Evolutionary conservation across 2,113 vertebrate genomes (phyloP).

Genomic region (Bubo scandiacus): DNA sequence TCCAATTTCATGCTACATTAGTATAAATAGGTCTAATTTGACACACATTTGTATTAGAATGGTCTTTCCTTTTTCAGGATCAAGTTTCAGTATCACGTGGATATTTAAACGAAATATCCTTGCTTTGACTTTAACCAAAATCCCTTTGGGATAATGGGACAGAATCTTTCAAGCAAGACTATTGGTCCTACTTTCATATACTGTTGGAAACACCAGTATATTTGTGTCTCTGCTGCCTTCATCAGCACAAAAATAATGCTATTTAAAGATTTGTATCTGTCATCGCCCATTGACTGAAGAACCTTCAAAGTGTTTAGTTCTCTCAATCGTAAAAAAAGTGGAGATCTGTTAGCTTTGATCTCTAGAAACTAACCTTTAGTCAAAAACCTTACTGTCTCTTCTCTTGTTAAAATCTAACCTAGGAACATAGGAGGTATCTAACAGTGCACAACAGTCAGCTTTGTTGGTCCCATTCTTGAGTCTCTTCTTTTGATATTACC

Average conservation of each 20-base stretch:
- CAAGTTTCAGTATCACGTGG: background rate
- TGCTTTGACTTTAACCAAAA: slow-evolving; percentile 31
- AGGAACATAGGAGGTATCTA: background rate
- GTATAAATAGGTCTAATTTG: slow-evolving; percentile 52
- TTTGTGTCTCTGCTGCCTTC: background rate
- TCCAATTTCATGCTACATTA: slow-evolving; percentile 67
- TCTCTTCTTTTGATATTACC: background rate
- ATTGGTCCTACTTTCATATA: background rate
- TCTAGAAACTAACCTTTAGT: background rate
- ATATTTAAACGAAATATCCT: slow-evolving; percentile 29
- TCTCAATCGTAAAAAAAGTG: background rate
- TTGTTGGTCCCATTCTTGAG: background rate
- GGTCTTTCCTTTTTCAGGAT: background rate
- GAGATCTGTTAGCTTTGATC: background rate
- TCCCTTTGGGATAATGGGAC: background rate
- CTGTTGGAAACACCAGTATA: background rate
- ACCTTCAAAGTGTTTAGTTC: background rate
- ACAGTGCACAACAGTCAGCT: background rate
- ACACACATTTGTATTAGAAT: slow-evolving; percentile 13
- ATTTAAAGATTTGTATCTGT: background rate
- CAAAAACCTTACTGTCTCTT: background rate
- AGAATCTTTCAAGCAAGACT: background rate
- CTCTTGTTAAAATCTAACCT: background rate
- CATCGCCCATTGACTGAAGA: background rate
- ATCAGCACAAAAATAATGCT: background rate